A percentile compares a stretch with the other conserved stretches of the same genome.
These are phyloP conservation scores for Monopis laevigella DNA, from an alignment of 2,888 invertebrate species.

Conservation along the genomic window DNA sequence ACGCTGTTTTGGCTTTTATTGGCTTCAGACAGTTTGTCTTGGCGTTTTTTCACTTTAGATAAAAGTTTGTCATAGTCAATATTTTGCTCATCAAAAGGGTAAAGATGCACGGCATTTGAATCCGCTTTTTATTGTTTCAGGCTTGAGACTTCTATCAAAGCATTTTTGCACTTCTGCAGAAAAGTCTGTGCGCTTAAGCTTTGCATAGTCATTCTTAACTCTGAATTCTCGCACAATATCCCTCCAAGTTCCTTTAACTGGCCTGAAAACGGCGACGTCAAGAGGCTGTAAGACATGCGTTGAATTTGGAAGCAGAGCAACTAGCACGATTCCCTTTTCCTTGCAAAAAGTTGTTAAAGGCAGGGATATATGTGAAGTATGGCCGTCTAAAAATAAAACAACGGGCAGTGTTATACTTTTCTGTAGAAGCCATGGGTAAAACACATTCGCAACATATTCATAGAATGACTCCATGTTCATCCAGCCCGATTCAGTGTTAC, in stretches of 20 bases:
- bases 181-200: not conserved
- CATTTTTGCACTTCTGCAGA: too few relatives aligned
- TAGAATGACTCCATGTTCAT: constrained; percentile 18
- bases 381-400: constrained; percentile 23
- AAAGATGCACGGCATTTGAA: too few relatives aligned
- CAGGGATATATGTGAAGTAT: constrained; percentile 21
- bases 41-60: too few relatives aligned
- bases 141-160: too few relatives aligned
- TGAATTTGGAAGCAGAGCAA: constrained; percentile 17
- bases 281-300: constrained; percentile 19
- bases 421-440: constrained; percentile 21
- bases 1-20: too few relatives aligned
- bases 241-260: not conserved
- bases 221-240: not conserved
- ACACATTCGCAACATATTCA: constrained; percentile 19
- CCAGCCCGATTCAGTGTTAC: constrained; percentile 18
- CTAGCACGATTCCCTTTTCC: constrained; percentile 20
- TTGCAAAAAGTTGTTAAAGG: constrained; percentile 20
- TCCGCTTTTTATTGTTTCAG: too few relatives aligned
- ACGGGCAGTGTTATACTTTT: constrained; percentile 20
- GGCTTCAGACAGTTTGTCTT: too few relatives aligned
- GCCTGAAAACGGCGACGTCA: constrained; percentile 18
- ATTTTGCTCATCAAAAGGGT: too few relatives aligned
- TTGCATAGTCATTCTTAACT: not conserved
- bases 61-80: too few relatives aligned